These are phyloP conservation scores for Caretta caretta DNA, from an alignment of 2,113 vertebrate species.

Conservation along the genomic window DNA sequence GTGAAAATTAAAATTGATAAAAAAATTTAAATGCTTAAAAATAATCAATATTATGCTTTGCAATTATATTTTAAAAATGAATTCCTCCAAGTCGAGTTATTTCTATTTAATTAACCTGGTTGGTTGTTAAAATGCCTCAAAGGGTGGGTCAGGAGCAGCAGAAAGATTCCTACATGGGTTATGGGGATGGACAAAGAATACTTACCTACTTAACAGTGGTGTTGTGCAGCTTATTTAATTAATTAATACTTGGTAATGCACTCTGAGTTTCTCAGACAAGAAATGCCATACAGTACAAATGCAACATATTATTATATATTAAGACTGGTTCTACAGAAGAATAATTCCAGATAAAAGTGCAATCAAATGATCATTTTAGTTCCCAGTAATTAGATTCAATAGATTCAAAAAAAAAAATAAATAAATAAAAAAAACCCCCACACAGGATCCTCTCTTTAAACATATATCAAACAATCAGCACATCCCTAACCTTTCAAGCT, in stretches of 20 bases:
- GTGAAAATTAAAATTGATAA: background rate
- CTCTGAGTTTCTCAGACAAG: slow-evolving; percentile 74
- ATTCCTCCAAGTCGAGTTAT: background rate
- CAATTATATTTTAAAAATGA: background rate
- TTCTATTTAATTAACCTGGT: slow-evolving; percentile 55
- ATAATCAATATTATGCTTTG: background rate
- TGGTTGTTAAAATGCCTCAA: slow-evolving; percentile 55
- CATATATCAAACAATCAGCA: slow-evolving; percentile 74
- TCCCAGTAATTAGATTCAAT: slow-evolving; percentile 75
- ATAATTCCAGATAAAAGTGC: slow-evolving; percentile 78
- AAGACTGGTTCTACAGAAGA: slow-evolving; percentile 76
- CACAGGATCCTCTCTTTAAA: slow-evolving; percentile 71
- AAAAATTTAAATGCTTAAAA: background rate
- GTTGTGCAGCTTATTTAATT: slow-evolving; percentile 70
- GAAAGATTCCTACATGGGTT: slow-evolving; percentile 48
- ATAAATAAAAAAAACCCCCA: background rate
- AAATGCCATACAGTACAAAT: slow-evolving; percentile 65
- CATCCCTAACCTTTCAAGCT: slow-evolving; percentile 77
- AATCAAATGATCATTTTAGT: slow-evolving; percentile 77
- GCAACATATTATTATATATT: slow-evolving; percentile 78
- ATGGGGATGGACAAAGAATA: slow-evolving; percentile 64
- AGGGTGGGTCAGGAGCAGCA: slow-evolving; percentile 46
- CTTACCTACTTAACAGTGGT: slow-evolving; percentile 68
- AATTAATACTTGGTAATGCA: slow-evolving; percentile 58
- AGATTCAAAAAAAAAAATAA: slow-evolving; percentile 36